Evolutionary conservation across 1,140 invertebrate genomes (phyloP).

Genomic region (Drosophila nigrodunni): DNA sequence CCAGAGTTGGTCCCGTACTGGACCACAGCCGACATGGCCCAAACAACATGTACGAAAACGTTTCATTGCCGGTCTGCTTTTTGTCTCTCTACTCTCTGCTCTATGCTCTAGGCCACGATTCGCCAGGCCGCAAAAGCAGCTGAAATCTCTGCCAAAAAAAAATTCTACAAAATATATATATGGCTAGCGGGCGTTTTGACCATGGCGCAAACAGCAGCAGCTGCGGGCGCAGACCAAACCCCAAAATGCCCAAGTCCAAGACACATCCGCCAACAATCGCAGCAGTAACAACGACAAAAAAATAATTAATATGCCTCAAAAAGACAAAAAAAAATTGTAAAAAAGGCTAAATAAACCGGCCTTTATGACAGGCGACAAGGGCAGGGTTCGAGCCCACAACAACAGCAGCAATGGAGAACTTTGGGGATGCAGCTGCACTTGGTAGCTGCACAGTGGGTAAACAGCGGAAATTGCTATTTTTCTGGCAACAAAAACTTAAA

Average conservation of each 20-base stretch:
- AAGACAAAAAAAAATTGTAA: constrained; percentile 18
- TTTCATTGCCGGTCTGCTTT: constrained; percentile 75
- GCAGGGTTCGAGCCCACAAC: constrained; percentile 57
- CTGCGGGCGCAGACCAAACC: constrained; percentile 66
- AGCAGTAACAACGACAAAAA: constrained; percentile 43
- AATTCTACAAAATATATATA: constrained; percentile 11
- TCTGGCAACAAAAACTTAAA: too few species aligned
- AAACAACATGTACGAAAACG: constrained; percentile 78
- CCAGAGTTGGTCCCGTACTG: constrained; percentile 48
- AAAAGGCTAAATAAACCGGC: constrained; percentile 45
- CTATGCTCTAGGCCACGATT: constrained; percentile 60
- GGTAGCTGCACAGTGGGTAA: constrained; percentile 40
- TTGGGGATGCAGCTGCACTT: constrained; percentile 61
- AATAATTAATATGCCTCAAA: constrained; percentile 84
- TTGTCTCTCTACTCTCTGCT: constrained; percentile 34
- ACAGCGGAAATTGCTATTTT: too few species aligned
- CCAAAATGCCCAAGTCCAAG: constrained; percentile 32
- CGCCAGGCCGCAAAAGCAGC: constrained; percentile 22
- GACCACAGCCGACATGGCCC: constrained; percentile 72
- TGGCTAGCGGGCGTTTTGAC: constrained; percentile 70
- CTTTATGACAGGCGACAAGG: constrained; percentile 79
- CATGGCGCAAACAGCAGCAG: constrained; percentile 52
- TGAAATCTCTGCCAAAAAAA: constrained; percentile 65
- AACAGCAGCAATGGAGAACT: constrained; percentile 12
- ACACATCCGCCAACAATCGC: constrained; percentile 71